These are phyloP conservation scores for Phoebastria nigripes DNA, from an alignment of 2,797 vertebrate species.

Conservation along the genomic window DNA sequence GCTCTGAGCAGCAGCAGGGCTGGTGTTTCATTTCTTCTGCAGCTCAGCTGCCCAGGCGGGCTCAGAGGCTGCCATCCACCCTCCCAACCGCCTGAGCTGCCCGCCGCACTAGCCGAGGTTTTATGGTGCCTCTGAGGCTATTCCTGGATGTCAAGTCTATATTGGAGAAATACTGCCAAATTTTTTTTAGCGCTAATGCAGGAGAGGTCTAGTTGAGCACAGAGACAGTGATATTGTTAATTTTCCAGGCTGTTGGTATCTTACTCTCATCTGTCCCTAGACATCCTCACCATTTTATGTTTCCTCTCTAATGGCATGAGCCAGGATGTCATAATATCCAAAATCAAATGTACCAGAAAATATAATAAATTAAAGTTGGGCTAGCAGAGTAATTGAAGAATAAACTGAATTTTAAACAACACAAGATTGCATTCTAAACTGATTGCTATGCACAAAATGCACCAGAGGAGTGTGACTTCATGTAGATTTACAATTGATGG, in stretches of 20 bases:
- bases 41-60: background rate
- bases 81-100: background rate
- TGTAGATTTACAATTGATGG: slow-evolving; percentile 56
- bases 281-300: slow-evolving; percentile 40
- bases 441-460: slow-evolving; percentile 59
- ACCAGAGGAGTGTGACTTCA: background rate
- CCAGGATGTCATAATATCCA: slow-evolving; percentile 56
- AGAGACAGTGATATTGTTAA: slow-evolving; percentile 38
- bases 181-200: background rate
- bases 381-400: slow-evolving; percentile 65
- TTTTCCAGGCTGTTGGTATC: slow-evolving; percentile 60
- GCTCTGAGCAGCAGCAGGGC: background rate
- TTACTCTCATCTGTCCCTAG: slow-evolving; percentile 19
- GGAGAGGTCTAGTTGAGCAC: background rate
- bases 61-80: background rate
- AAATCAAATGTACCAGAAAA: slow-evolving; percentile 72
- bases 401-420: slow-evolving; percentile 67
- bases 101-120: background rate
- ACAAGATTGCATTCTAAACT: slow-evolving; percentile 20
- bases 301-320: slow-evolving; percentile 56
- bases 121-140: background rate
- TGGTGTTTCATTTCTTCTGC: background rate
- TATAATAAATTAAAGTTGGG: slow-evolving; percentile 60
- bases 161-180: background rate
- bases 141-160: background rate